These are phyloP conservation scores for Endotricha flammealis DNA, from an alignment of 2,888 invertebrate genomes.

Conservation along the genomic window DNA sequence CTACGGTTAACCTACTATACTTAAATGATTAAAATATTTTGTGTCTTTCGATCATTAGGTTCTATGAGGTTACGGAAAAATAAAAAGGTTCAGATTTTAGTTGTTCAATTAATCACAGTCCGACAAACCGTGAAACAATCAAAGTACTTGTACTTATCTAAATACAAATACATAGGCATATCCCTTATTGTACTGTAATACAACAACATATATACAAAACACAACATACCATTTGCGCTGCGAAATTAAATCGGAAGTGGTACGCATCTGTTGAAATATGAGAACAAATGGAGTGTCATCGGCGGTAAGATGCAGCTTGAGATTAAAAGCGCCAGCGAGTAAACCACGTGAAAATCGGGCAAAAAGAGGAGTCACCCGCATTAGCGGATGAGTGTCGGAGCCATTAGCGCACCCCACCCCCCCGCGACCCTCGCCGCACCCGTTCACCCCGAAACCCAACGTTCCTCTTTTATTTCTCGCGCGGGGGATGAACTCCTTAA, in stretches of 20 bases:
- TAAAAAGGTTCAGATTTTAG: too few species aligned
- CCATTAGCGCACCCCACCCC: slow-evolving; percentile 64
- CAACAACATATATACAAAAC: too few species aligned
- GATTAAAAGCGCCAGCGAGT: slow-evolving; percentile 75
- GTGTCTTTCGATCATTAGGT: too few species aligned
- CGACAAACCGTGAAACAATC: too few species aligned
- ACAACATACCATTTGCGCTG: too few species aligned
- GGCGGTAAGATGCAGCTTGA: slow-evolving; percentile 64
- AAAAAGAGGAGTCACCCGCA: slow-evolving; percentile 78
- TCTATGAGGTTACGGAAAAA: too few species aligned
- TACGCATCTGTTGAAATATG: slow-evolving; percentile 23
- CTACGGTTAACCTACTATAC: too few species aligned
- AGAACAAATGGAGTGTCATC: slow-evolving; percentile 60
- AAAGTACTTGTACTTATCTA: too few species aligned
- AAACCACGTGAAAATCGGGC: slow-evolving; percentile 77
- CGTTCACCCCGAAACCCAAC: slow-evolving; percentile 54
- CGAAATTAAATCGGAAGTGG: slow-evolving; percentile 12
- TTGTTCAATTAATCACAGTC: too few species aligned
- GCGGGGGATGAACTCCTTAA: slow-evolving; percentile 79
- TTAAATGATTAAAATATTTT: too few species aligned
- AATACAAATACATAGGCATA: too few species aligned
- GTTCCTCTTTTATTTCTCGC: slow-evolving; percentile 78
- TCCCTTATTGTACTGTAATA: too few species aligned
- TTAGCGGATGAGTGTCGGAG: slow-evolving; percentile 78
- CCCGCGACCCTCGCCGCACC: slow-evolving; percentile 31